Evolutionary conservation across 1,140 invertebrate genomes (phyloP).

Genomic region (Polyergus mexicanus): DNA sequence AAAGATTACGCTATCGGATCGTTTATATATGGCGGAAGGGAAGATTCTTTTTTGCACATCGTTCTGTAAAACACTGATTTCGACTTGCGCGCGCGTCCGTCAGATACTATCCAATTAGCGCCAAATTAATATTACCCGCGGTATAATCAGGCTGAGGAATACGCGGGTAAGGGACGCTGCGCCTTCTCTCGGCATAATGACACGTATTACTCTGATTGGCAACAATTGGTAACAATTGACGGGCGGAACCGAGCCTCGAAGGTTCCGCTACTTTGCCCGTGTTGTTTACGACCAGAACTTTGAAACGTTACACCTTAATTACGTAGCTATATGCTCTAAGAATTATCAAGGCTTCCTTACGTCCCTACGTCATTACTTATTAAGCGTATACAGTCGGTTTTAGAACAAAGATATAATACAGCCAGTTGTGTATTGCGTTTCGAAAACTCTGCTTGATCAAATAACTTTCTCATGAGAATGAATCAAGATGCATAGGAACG

Average conservation of each 20-base stretch:
- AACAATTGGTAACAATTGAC: constrained; percentile 87
- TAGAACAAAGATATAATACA: not conserved
- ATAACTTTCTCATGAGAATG: not conserved
- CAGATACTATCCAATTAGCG: constrained; percentile 77
- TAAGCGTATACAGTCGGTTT: constrained; percentile 48
- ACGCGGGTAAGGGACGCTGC: constrained; percentile 70
- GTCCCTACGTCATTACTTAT: constrained; percentile 72
- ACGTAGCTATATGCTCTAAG: constrained; percentile 80
- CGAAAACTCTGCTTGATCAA: constrained; percentile 18
- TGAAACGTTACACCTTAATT: constrained; percentile 85
- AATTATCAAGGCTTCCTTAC: constrained; percentile 81
- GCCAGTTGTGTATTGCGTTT: not conserved
- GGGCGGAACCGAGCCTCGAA: constrained; percentile 82
- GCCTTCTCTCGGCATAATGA: constrained; percentile 82
- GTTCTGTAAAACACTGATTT: constrained; percentile 30
- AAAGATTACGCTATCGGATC: not conserved
- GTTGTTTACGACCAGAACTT: constrained; percentile 85
- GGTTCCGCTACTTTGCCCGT: constrained; percentile 85
- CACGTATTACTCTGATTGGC: constrained; percentile 86
- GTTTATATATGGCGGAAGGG: not conserved
- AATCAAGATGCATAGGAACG: not conserved
- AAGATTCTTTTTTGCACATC: constrained; percentile 32
- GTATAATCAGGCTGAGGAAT: constrained; percentile 76
- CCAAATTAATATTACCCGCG: constrained; percentile 78
- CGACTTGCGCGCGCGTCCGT: constrained; percentile 32